A percentile compares a stretch with the other conserved stretches of the same genome.
These are phyloP conservation scores for Protodeltote pygarga DNA, from an alignment of 2,888 invertebrate species.

Conservation along the genomic window DNA sequence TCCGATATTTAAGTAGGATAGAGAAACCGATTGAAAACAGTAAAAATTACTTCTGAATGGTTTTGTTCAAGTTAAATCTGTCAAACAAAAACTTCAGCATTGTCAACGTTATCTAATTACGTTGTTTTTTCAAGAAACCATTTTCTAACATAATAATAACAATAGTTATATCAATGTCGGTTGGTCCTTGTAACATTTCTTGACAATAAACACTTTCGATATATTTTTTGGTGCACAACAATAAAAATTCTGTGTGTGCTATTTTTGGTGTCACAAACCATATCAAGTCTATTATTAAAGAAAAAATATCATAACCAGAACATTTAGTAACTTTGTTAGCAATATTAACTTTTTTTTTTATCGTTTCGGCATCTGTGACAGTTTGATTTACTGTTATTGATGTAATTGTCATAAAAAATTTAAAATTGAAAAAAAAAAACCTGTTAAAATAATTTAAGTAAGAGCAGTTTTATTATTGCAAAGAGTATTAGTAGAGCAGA, in stretches of 20 bases:
- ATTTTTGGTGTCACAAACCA: constrained; percentile 20
- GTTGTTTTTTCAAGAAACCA: constrained; percentile 25
- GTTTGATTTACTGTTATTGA: too few relatives aligned
- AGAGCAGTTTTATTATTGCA: too few relatives aligned
- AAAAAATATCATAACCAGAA: too few relatives aligned
- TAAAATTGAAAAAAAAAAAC: too few relatives aligned
- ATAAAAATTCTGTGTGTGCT: constrained; percentile 26
- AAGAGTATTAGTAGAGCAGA: too few relatives aligned
- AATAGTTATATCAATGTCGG: constrained; percentile 52
- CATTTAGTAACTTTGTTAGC: too few relatives aligned
- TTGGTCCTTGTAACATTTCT: constrained; percentile 74
- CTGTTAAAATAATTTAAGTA: too few relatives aligned
- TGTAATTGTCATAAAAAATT: too few relatives aligned
- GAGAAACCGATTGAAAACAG: too few relatives aligned
- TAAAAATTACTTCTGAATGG: background rate
- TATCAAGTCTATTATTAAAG: constrained; percentile 8
- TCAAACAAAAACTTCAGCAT: constrained; percentile 2
- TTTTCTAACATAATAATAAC: constrained; percentile 37
- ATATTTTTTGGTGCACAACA: constrained; percentile 44
- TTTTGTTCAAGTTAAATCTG: background rate
- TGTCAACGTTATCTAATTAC: constrained; percentile 39
- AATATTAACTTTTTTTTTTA: too few relatives aligned
- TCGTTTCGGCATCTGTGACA: too few relatives aligned
- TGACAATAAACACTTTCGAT: constrained; percentile 69
- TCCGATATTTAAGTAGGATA: too few relatives aligned